phyloP scores from a whole-genome alignment of 2,888 invertebrate genomes.

The Torymus aiolomorphi region DNA sequence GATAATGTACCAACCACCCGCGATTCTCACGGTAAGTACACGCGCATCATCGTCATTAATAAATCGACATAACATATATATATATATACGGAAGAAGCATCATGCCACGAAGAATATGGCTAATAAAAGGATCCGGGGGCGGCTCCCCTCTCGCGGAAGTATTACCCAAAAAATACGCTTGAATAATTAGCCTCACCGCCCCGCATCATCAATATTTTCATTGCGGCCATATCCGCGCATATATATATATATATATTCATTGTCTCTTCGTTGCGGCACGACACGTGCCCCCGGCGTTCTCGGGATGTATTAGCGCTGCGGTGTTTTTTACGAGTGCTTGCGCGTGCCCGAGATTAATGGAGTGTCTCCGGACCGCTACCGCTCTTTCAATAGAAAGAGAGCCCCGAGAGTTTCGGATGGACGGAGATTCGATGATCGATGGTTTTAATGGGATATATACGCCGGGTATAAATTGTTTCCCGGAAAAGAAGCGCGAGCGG shows the following conservation, averaged over 20 bases:
- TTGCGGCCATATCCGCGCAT: constrained; percentile 57
- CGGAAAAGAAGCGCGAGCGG: not conserved
- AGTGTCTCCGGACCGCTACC: constrained; percentile 24
- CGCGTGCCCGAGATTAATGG: constrained; percentile 28
- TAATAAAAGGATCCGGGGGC: constrained; percentile 31
- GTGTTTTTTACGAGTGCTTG: constrained; percentile 2
- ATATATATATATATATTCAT: not conserved
- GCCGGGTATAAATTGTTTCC: constrained; percentile 9
- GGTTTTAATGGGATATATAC: not conserved
- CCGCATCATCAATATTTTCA: constrained; percentile 66
- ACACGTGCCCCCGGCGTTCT: no score
- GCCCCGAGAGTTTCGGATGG: not conserved
- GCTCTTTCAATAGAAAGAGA: not conserved
- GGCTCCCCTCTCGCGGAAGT: not conserved
- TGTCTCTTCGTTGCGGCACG: not conserved
- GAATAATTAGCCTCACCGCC: constrained; percentile 72
- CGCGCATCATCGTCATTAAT: not conserved
- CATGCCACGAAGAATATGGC: constrained; percentile 3
- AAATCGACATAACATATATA: no score
- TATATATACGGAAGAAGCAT: no score
- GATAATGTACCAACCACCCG: no score
- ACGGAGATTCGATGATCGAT: constrained; percentile 38
- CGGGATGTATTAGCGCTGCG: constrained; percentile 3
- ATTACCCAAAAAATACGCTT: constrained; percentile 24
- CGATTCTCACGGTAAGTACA: not conserved